A percentile compares a stretch with the other conserved stretches of the same genome.
Evolutionary conservation across 2,888 invertebrate species (phyloP).

Genomic region (Hydroisotoma schaefferi): DNA sequence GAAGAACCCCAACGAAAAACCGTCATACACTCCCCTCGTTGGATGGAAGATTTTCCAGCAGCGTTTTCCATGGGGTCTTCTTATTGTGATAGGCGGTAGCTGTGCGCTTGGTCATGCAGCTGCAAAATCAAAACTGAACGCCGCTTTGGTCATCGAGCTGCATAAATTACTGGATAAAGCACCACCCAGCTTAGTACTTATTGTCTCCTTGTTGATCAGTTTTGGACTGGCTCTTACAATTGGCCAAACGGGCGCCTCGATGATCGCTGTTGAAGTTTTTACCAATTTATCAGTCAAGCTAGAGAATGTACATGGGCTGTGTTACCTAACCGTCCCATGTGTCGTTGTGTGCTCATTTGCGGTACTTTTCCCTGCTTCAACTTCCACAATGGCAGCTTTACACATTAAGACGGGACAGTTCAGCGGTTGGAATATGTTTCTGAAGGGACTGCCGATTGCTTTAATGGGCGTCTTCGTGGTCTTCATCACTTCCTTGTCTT

Average conservation of each 20-base stretch:
- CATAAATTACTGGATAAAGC: no score
- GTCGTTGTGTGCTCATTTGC: conserved; percentile 1
- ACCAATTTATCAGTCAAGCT: no score
- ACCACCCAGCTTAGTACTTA: no score
- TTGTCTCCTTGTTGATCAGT: no score
- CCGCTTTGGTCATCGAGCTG: no score
- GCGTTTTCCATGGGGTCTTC: conserved; percentile 17
- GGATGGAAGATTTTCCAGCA: conserved; percentile 25
- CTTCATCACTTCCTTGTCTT: background rate
- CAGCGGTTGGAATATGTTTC: background rate
- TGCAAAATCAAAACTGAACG: no score
- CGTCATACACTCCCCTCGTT: background rate
- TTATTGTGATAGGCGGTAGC: conserved; percentile 19
- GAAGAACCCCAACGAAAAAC: conserved; percentile 2
- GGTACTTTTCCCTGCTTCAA: background rate
- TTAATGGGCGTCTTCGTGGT: background rate
- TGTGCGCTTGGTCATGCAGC: no score
- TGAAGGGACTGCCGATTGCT: background rate
- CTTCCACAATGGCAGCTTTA: background rate
- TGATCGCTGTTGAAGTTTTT: no score
- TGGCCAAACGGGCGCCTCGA: no score
- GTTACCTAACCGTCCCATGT: conserved; percentile 1
- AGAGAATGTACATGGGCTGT: no score
- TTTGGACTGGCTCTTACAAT: no score
- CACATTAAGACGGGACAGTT: background rate